phyloP scores from a whole-genome alignment of 2,113 vertebrate genomes.

The Nematolebias whitei region DNA sequence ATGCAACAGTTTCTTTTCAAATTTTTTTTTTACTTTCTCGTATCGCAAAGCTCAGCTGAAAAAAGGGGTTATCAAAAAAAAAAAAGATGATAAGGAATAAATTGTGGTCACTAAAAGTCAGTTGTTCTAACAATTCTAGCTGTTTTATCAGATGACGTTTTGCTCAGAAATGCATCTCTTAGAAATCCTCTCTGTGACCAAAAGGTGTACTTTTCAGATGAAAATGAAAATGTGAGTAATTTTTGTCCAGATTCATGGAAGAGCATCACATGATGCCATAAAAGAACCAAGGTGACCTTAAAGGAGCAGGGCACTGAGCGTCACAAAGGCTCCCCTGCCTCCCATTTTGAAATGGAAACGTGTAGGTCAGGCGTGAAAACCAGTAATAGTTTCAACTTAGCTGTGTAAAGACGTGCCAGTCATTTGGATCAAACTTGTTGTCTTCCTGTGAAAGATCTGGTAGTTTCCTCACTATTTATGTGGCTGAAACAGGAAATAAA shows the following conservation, averaged over 20 bases:
- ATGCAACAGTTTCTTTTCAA: background rate
- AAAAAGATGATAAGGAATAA: background rate
- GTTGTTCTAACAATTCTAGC: background rate
- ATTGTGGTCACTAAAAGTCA: background rate
- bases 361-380: conserved; percentile 54
- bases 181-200: background rate
- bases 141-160: background rate
- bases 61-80: background rate
- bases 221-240: conserved; percentile 13
- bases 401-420: conserved; percentile 30
- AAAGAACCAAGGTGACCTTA: background rate
- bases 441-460: conserved; percentile 55
- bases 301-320: background rate
- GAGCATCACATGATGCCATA: background rate
- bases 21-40: background rate
- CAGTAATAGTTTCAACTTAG: background rate
- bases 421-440: conserved; percentile 41
- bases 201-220: background rate
- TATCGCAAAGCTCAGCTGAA: background rate
- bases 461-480: conserved; percentile 66
- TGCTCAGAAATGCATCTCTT: background rate
- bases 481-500: conserved; percentile 69
- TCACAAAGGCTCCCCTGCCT: background rate
- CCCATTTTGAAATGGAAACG: conserved; percentile 43
- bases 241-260: conserved; percentile 1